Conservation (phyloP, 2,113 vertebrate genomes). For the Hippocampus barbouri region DNA sequence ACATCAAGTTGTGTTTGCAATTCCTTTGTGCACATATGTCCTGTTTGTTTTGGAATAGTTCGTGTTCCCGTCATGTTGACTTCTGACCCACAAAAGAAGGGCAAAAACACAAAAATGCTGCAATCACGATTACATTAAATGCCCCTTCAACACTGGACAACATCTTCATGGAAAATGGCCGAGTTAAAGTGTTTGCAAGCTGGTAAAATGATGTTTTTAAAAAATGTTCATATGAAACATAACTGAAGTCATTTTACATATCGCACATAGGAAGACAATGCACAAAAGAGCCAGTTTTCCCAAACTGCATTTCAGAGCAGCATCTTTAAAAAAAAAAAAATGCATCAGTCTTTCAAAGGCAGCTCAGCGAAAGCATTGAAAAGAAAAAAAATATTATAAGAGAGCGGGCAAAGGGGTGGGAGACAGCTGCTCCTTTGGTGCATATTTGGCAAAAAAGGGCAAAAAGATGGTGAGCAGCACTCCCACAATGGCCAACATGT, state of each 20-base stretch:
- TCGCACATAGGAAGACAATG: conserved; percentile 73
- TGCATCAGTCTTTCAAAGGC: conserved; percentile 53
- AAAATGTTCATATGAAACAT: conserved; percentile 3
- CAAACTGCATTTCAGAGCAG: conserved; percentile 41
- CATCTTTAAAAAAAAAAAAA: conserved; percentile 36
- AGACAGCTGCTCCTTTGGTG: conserved; percentile 88
- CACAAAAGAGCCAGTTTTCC: conserved; percentile 47
- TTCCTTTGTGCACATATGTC: conserved; percentile 8
- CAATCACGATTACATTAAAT: conserved; percentile 7
- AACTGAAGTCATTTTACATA: conserved; percentile 19
- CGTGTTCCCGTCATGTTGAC: conserved; percentile 5
- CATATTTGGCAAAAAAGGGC: conserved; percentile 94
- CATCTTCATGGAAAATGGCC: conserved; percentile 16
- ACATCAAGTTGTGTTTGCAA: neutral
- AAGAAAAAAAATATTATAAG: conserved; percentile 73
- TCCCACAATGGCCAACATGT: conserved; percentile 90
- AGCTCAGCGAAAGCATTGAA: conserved; percentile 11
- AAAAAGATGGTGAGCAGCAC: conserved; percentile 92
- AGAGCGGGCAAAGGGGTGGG: conserved; percentile 88
- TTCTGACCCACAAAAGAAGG: conserved; percentile 15
- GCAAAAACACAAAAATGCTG: conserved; percentile 3
- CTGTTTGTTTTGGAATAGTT: conserved; percentile 52
- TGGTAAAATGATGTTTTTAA: neutral
- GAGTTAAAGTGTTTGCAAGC: conserved; percentile 5
- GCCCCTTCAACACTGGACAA: conserved; percentile 5